phyloP scores from a whole-genome alignment of 2,888 invertebrate genomes.

The Stenurella melanura region DNA sequence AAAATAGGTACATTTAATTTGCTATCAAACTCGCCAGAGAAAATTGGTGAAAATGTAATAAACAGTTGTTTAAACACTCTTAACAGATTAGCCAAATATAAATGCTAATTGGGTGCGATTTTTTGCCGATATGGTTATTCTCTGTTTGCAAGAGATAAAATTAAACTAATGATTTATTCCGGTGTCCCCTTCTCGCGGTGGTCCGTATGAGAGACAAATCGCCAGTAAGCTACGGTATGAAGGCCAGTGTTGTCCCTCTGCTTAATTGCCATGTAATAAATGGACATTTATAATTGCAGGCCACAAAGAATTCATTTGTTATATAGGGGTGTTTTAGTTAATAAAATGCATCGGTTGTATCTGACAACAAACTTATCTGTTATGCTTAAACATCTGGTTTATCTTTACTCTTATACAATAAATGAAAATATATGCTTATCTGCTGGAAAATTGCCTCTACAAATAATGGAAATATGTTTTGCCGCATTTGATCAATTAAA shows the following conservation, averaged over 20 bases:
- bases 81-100: slow-evolving; percentile 59
- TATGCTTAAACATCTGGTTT: slow-evolving; percentile 47
- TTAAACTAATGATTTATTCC: slow-evolving; percentile 66
- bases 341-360: slow-evolving; percentile 62
- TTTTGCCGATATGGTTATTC: slow-evolving; percentile 60
- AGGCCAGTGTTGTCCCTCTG: slow-evolving; percentile 66
- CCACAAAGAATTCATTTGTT: slow-evolving; percentile 69
- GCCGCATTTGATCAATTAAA: not conserved
- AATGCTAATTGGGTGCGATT: slow-evolving; percentile 63
- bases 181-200: slow-evolving; percentile 55
- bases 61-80: slow-evolving; percentile 51
- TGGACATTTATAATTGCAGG: slow-evolving; percentile 69
- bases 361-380: slow-evolving; percentile 56
- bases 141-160: slow-evolving; percentile 66
- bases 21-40: slow-evolving; percentile 20
- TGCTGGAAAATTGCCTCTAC: not conserved
- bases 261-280: slow-evolving; percentile 71
- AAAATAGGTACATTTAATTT: not conserved
- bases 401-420: slow-evolving; percentile 13
- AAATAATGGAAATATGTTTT: not conserved
- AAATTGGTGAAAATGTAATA: slow-evolving; percentile 39
- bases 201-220: slow-evolving; percentile 59
- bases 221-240: slow-evolving; percentile 55
- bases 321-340: slow-evolving; percentile 64
- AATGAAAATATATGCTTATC: slow-evolving; percentile 17